Evolutionary conservation across 2,113 vertebrate genomes (phyloP), one percentile per base, ranked within the genome.

Genomic region (Heterotis niloticus): DNA sequence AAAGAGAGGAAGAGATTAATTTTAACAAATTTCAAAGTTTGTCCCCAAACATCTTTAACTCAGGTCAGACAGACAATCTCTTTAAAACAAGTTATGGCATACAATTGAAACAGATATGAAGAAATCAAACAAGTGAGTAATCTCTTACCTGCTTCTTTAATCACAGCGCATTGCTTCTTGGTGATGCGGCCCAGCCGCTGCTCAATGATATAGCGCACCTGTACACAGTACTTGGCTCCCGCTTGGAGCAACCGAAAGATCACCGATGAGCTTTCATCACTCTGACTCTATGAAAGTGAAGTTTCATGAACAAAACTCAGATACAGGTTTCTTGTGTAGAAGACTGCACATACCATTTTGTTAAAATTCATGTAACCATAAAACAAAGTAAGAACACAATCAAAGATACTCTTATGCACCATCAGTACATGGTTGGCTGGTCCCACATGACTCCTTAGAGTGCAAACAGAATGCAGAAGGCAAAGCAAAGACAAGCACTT

Each of bases 191-290:
- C 28, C 26, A 62, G 26, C 57, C 57, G 60, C 14, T 26, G 56
- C 56, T 64, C 17, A 75, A 78, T 13, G 52, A 34, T 17, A 20
- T 78, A 78, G 13, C 20, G n/a, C 23, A 78, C 76, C 28, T 34
- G 23, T 16, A 78, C 65, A 17, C 76, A 78, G 10, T 78, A 78
- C 51, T 78, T 69, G 23, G 20, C 65, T 9, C 65, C 65, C n/a
- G 10, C 17, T 51, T 78, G 52, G n/a, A 78, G 76, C 16, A 24
- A 68, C 20, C 23, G 18, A 12, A 78, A 18, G 16, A 20, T 23
- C 24, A 1, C 5, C 14, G n/a, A 4, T 24, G 51, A 68, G 64
- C 17, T 29, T 5, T 2, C 17, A 2, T 28, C 52, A 13, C 1
- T 0, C 9, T 5, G 24, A 56, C 4, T 0, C 76, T 78, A 56